Base-by-base conservation (phyloP, 2,888 invertebrate species). In the Thalpophila matura region DNA sequence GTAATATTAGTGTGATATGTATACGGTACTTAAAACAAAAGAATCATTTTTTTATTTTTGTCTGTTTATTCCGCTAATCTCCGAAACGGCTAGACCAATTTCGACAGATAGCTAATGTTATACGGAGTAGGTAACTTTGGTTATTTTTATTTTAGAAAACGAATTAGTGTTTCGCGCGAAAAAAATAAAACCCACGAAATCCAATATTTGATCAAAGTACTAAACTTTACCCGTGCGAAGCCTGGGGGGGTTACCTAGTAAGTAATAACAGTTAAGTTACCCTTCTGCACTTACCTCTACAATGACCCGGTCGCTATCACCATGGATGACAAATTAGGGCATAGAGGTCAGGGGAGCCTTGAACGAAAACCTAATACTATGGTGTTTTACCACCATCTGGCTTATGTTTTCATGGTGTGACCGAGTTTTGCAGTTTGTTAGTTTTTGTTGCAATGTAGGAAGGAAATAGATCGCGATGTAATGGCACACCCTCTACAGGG, bases 261-360 rank as follows among this genome's bases (percentile, higher is more conserved):
- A n/a, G 6, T 6, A 53, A 20, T 5, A 10, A 3, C 0, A 9
- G 1, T 14, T 16, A 38, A 20, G 20, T 38, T 20, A 14, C 12
- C 42, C 57, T 57, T 12, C 51, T 49, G 14, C 1, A 1, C 9
- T 4, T 1, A 1, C 6, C 6, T 71, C 0, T 3, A 0, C 0
- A 1, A 0, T 63, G 63, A 27, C 3, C 0, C 1, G 12, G 33
- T 57, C 4, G 24, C 20, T 22, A 29, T 18, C 59, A 74, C 59
- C 75, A 68, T 68, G 69, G 49, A 29, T 67, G 75, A 67, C 67
- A 74, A 67, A 67, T 74, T 74, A 74, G 67, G 64, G 18, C 74
- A 33, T n/a, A 9, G 26, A 29, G 47, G 59, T 68, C 58, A 68
- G 29, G 47, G 74, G 24, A 29, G 20, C 33, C 33, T 50, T 26